Evolutionary conservation across 1,140 invertebrate species (phyloP), one percentile per base, ranked within the genome.

Genomic region (Anagrus nilaparvatae): DNA sequence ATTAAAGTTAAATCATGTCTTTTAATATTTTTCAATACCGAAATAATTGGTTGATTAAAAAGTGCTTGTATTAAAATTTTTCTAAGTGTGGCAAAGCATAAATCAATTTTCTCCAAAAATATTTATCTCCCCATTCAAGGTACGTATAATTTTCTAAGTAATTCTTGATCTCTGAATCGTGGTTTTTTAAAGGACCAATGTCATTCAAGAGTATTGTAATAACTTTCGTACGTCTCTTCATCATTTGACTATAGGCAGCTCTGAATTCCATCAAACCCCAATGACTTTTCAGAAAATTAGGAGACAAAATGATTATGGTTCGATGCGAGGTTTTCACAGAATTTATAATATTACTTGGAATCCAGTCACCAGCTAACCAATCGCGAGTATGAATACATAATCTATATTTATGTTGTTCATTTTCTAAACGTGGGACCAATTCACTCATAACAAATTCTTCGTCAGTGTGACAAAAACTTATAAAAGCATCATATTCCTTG

Each of bases 231-330:
- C n/a, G n/a, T n/a, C n/a, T n/a, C n/a, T n/a, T n/a, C n/a, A n/a
- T n/a, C n/a, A 43, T 35, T 42, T 77, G 70, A 18, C 72, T 74
- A 58, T 91, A 83, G 0, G 89, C 88, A 1, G 80, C 73, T 39
- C 78, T 74, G 57, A 93, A 90, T 62, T 93, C 89, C 63, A 87
- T 75, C 53, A 76, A 76, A 12, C 84, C 84, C 89, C 90, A 95
- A 9, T 81, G 72, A 31, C 87, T 92, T 32, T 81, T 69, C 1
- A 94, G 56, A 53, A 91, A 94, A 49, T 82, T 79, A 8, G 77
- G 74, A 0, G 90, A 91, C 0, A 95, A 54, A 0, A 94, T 71
- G 1, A 94, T 77, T 40, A 94, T 74, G 0, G 90, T 94, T 24
- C 87, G 68, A 46, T 78, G 67, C 0, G 88, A 93, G 5, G 78